These are phyloP conservation scores for Reinhardtius hippoglossoides DNA, from an alignment of 2,113 vertebrate genomes.

Conservation along the genomic window DNA sequence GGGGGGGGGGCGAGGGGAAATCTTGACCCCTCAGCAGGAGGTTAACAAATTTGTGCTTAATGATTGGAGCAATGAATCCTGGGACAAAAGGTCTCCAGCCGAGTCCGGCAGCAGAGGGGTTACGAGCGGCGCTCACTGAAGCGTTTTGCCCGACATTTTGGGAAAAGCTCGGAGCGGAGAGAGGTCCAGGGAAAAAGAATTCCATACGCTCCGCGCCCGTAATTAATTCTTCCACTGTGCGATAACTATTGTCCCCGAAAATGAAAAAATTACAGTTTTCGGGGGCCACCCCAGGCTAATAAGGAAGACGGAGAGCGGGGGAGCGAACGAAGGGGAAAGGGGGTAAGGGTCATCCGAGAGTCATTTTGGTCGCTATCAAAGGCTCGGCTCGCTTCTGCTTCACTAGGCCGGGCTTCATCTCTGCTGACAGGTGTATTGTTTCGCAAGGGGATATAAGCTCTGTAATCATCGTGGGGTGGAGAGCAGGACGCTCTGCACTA, in stretches of 20 bases:
- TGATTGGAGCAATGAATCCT: conserved; percentile 79
- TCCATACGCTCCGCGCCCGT: conserved; percentile 81
- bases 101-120: conserved; percentile 79
- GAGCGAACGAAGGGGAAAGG: conserved; percentile 82
- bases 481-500: conserved; percentile 93
- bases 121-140: conserved; percentile 77
- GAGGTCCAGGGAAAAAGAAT: conserved; percentile 55
- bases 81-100: conserved; percentile 80
- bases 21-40: conserved; percentile 78
- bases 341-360: conserved; percentile 89
- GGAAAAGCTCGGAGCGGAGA: conserved; percentile 39
- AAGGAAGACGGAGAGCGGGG: conserved; percentile 52
- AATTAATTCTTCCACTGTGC: conserved; percentile 85
- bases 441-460: conserved; percentile 95
- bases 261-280: conserved; percentile 84
- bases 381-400: conserved; percentile 92
- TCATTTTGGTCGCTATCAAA: conserved; percentile 89
- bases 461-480: conserved; percentile 93
- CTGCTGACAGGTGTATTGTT: conserved; percentile 99
- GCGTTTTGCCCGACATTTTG: conserved; percentile 76
- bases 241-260: conserved; percentile 82
- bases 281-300: conserved; percentile 86
- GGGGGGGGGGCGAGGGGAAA: conserved; percentile 41
- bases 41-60: conserved; percentile 84
- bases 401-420: conserved; percentile 92